Conservation (phyloP, 1,140 invertebrate genomes). For the Tetramorium alpestre region DNA sequence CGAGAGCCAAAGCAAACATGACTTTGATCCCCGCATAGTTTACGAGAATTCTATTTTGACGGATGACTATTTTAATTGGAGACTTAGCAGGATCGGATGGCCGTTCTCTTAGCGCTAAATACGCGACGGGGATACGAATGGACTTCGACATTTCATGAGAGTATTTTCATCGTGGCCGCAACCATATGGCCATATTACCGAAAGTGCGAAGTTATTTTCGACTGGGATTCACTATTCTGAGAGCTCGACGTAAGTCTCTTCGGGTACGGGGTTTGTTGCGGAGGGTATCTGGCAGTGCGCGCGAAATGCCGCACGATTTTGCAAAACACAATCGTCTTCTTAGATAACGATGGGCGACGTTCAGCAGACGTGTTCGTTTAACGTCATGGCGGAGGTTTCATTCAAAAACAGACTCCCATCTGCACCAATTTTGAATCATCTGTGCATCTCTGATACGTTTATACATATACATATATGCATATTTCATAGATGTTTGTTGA, state of each 20-base stretch:
- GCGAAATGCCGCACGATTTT: conserved; percentile 27
- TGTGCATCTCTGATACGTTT: not conserved
- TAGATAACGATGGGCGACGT: conserved; percentile 46
- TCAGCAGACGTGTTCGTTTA: not conserved
- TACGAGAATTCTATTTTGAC: conserved; percentile 15
- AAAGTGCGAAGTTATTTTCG: conserved; percentile 50
- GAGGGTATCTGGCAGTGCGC: conserved; percentile 18
- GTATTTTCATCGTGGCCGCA: conserved; percentile 39
- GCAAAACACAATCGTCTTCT: conserved; percentile 23
- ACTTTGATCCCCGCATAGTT: not conserved
- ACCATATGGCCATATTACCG: conserved; percentile 50
- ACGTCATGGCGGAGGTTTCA: conserved; percentile 38
- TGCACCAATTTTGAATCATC: not conserved
- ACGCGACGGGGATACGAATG: not conserved
- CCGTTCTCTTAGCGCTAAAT: not conserved
- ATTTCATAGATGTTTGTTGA: no score
- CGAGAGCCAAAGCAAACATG: not conserved
- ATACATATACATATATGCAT: no score
- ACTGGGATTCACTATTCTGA: conserved; percentile 35
- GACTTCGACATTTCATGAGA: conserved; percentile 10
- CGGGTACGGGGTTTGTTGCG: conserved; percentile 2
- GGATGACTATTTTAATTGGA: conserved; percentile 23
- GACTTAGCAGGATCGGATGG: not conserved
- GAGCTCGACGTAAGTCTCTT: conserved; percentile 48
- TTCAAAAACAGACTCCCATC: conserved; percentile 29